Percentiles rank a stretch among this genome's conserved stretches.
phyloP scores from a whole-genome alignment of 1,140 invertebrate species.

The Ips nitidus region DNA sequence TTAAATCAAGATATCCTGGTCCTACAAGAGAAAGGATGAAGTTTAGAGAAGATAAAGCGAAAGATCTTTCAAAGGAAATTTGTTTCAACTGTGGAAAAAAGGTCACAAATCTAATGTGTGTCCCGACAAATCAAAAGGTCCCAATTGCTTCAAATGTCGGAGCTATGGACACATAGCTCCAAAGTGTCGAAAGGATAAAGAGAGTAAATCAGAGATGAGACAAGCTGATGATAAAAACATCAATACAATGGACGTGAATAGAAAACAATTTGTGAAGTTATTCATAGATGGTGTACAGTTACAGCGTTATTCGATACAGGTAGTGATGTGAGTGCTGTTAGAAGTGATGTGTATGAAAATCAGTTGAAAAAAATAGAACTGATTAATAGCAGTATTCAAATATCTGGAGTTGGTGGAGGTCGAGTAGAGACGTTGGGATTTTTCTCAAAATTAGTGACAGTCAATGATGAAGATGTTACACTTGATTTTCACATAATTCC shows the following conservation, averaged over 20 bases:
- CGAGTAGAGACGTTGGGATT: constrained; percentile 15
- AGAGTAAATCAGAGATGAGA: background rate
- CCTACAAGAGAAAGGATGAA: background rate
- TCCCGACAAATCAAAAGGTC: constrained; percentile 14
- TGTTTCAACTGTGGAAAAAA: constrained; percentile 30
- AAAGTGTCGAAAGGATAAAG: constrained; percentile 8
- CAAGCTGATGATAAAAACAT: background rate
- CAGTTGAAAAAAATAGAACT: constrained; percentile 16
- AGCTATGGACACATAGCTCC: constrained; percentile 20
- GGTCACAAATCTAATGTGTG: constrained; percentile 21
- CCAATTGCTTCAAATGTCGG: constrained; percentile 23
- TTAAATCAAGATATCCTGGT: background rate
- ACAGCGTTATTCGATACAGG: constrained; percentile 17
- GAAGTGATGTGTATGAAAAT: constrained; percentile 14
- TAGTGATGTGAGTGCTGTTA: constrained; percentile 18
- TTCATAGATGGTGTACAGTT: constrained; percentile 4
- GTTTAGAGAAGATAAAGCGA: background rate
- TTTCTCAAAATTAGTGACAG: constrained; percentile 12
- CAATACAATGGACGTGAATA: background rate
- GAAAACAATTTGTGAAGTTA: constrained; percentile 4
- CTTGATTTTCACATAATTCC: constrained; percentile 18
- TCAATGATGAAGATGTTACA: constrained; percentile 25
- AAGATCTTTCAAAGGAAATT: constrained; percentile 1
- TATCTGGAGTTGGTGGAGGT: constrained; percentile 20
- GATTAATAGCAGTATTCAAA: background rate